Conservation (phyloP, 30 jellyfish, hydroid and myxozoan species). For the Catostylus mosaicus region DNA sequence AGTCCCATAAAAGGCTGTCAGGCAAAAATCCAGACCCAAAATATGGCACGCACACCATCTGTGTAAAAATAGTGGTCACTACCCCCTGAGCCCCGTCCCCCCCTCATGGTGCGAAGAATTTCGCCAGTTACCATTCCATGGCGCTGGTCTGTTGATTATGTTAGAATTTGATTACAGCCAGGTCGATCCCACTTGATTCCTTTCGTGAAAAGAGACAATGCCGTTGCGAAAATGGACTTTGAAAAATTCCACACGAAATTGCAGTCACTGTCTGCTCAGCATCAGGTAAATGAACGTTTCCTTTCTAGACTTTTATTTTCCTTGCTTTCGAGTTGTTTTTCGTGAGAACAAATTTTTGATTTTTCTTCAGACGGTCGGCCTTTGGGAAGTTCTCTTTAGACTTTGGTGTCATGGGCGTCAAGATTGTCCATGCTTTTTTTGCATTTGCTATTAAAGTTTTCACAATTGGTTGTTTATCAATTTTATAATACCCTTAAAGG, state of each 20-base stretch:
- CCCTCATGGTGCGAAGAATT: too few relatives aligned
- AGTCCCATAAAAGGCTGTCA: too few relatives aligned
- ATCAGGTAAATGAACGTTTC: conserved; percentile 27
- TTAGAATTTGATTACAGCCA: not conserved
- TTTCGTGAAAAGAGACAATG: not conserved
- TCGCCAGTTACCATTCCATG: not conserved
- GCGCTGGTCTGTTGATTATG: conserved; percentile 3
- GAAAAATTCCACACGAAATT: conserved; percentile 52
- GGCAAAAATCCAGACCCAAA: too few relatives aligned
- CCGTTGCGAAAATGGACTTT: conserved; percentile 34
- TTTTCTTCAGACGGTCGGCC: not conserved
- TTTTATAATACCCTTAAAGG: too few relatives aligned
- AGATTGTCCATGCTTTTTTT: conserved; percentile 4
- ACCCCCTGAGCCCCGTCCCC: too few relatives aligned
- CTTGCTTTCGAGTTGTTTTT: not conserved
- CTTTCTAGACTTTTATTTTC: not conserved
- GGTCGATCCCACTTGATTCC: not conserved
- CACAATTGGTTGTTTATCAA: too few relatives aligned
- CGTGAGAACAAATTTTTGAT: not conserved
- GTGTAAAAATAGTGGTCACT: too few relatives aligned
- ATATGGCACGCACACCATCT: too few relatives aligned
- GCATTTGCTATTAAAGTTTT: not conserved
- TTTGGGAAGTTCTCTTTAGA: not conserved
- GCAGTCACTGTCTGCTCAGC: conserved; percentile 55
- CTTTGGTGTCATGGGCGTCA: not conserved